These are phyloP conservation scores for Pavo muticus DNA, from an alignment of 2,113 vertebrate genomes.

Conservation along the genomic window DNA sequence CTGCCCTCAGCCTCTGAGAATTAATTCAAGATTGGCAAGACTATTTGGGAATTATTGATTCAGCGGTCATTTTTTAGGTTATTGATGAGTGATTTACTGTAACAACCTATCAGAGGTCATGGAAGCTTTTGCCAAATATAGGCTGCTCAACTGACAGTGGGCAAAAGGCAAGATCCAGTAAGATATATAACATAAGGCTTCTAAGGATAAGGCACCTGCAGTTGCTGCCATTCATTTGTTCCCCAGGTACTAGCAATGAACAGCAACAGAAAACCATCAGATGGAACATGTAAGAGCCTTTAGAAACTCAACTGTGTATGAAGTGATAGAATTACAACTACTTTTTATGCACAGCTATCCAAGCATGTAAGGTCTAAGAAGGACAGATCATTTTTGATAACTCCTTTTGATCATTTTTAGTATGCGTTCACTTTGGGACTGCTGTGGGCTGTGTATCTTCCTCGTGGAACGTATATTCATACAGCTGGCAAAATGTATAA, in stretches of 20 bases:
- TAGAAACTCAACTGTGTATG: background rate
- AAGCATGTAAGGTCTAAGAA: background rate
- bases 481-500: background rate
- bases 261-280: background rate
- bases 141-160: background rate
- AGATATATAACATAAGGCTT: background rate
- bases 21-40: background rate
- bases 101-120: rapidly evolving
- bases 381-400: background rate
- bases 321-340: background rate
- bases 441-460: background rate
- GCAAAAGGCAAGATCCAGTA: background rate
- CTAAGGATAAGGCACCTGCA: background rate
- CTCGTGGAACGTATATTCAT: background rate
- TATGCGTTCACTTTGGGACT: background rate
- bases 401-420: background rate
- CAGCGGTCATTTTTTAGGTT: background rate
- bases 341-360: background rate
- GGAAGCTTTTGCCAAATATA: background rate
- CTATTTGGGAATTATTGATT: background rate
- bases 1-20: background rate
- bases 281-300: background rate
- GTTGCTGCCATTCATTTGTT: background rate
- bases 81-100: background rate
- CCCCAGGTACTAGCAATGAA: rapidly evolving